A percentile compares a stretch with the other conserved stretches of the same genome.
These are phyloP conservation scores for Lota lota DNA, from an alignment of 2,113 vertebrate genomes.

Conservation along the genomic window DNA sequence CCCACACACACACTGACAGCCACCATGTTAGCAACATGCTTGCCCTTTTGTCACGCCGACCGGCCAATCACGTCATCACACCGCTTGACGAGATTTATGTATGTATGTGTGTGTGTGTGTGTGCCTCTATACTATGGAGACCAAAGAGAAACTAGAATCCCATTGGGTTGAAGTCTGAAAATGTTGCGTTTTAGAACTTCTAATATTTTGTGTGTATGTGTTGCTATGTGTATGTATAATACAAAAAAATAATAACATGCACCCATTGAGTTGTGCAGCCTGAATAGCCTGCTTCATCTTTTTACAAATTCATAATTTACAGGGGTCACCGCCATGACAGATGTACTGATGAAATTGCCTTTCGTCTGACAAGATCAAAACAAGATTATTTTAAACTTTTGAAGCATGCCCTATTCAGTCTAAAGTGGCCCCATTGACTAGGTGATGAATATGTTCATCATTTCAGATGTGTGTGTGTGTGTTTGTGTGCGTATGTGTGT, in stretches of 20 bases:
- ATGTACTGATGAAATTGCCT: slow-evolving; percentile 55
- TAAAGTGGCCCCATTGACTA: slow-evolving; percentile 64
- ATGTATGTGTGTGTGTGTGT: slow-evolving; percentile 47
- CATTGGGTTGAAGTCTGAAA: slow-evolving; percentile 34
- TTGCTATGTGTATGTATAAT: background rate
- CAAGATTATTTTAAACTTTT: slow-evolving; percentile 58
- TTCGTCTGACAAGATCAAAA: slow-evolving; percentile 60
- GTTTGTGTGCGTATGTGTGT: too few relatives aligned
- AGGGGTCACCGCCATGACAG: slow-evolving; percentile 34
- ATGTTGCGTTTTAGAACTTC: slow-evolving; percentile 28
- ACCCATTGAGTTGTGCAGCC: background rate
- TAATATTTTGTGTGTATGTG: slow-evolving; percentile 11
- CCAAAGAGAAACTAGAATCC: slow-evolving; percentile 39
- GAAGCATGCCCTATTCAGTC: slow-evolving; percentile 55
- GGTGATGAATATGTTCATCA: slow-evolving; percentile 59
- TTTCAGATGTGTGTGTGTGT: background rate
- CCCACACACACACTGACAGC: slow-evolving; percentile 67
- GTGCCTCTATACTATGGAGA: slow-evolving; percentile 40
- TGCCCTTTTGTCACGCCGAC: slow-evolving; percentile 58
- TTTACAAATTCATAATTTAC: slow-evolving; percentile 54
- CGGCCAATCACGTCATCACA: slow-evolving; percentile 63
- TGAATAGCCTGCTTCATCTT: slow-evolving; percentile 33
- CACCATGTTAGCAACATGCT: slow-evolving; percentile 72
- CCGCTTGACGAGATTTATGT: slow-evolving; percentile 58
- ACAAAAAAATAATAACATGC: background rate